Conservation (phyloP, 2,888 invertebrate genomes). For the Drosophila villosipedis region DNA sequence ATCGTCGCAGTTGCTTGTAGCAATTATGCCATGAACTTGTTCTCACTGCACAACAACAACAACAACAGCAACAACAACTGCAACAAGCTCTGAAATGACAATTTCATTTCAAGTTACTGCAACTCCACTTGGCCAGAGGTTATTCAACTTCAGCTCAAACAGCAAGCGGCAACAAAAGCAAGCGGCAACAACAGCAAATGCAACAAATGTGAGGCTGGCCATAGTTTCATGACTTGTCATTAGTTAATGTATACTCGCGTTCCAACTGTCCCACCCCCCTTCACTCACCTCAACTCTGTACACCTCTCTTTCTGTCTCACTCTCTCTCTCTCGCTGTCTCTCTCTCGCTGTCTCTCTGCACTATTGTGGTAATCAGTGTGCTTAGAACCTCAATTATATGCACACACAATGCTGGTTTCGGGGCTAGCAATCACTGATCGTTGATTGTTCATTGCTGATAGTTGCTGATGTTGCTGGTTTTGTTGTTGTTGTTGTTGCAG, state of each 20-base stretch:
- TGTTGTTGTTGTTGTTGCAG: slow-evolving; percentile 10
- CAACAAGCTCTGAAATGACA: slow-evolving; percentile 77
- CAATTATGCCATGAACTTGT: slow-evolving; percentile 79
- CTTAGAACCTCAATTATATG: slow-evolving; percentile 62
- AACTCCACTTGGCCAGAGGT: slow-evolving; percentile 46
- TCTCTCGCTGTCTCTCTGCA: not conserved
- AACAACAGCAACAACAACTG: slow-evolving; percentile 24
- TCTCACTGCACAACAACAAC: slow-evolving; percentile 59
- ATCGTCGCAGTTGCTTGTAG: slow-evolving; percentile 57
- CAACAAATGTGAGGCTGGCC: slow-evolving; percentile 23
- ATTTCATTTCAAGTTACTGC: slow-evolving; percentile 72
- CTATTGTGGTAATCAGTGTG: slow-evolving; percentile 52
- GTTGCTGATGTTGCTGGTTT: slow-evolving; percentile 13
- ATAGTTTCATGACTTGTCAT: slow-evolving; percentile 78
- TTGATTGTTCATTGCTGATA: slow-evolving; percentile 25
- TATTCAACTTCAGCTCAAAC: slow-evolving; percentile 63
- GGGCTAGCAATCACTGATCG: slow-evolving; percentile 43
- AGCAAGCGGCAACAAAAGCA: slow-evolving; percentile 4
- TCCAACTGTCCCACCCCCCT: slow-evolving; percentile 11
- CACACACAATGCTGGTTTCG: slow-evolving; percentile 35
- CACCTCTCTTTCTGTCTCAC: not conserved
- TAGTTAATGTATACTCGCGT: slow-evolving; percentile 69
- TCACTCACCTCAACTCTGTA: not conserved
- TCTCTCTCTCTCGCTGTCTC: not conserved
- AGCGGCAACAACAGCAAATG: slow-evolving; percentile 27